Conservation (phyloP, 2,888 invertebrate genomes). For the Nephrotoma flavescens region DNA sequence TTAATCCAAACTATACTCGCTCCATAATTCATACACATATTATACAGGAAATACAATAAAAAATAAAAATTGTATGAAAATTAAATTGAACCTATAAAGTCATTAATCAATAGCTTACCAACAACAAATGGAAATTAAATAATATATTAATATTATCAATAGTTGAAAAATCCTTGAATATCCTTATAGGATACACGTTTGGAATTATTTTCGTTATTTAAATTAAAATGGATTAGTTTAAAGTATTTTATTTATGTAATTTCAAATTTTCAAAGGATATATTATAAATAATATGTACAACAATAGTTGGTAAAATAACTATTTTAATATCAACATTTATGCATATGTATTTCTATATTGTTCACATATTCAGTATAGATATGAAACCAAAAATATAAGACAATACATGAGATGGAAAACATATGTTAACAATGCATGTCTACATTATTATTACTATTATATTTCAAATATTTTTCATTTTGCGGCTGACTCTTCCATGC, state of each 20-base stretch:
- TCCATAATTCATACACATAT: background rate
- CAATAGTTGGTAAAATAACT: no score
- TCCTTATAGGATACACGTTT: background rate
- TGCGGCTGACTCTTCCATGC: background rate
- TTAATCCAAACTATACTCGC: background rate
- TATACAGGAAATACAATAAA: background rate
- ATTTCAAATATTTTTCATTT: background rate
- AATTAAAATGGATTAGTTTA: background rate
- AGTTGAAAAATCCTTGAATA: background rate
- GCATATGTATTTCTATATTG: background rate
- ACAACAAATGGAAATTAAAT: background rate
- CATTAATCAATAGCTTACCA: background rate
- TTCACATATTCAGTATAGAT: background rate
- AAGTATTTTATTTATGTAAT: background rate
- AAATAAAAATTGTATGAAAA: background rate
- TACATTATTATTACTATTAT: background rate
- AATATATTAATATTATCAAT: background rate
- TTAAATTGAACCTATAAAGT: background rate
- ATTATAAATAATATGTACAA: no score
- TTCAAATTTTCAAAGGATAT: no score
- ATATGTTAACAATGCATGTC: background rate
- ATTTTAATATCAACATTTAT: no score
- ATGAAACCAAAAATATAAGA: background rate
- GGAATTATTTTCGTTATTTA: background rate
- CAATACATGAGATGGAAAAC: background rate